A percentile compares a stretch with the other conserved stretches of the same genome.
Evolutionary conservation across 2,888 invertebrate genomes (phyloP).

Genomic region (Macroteleia sp.): DNA sequence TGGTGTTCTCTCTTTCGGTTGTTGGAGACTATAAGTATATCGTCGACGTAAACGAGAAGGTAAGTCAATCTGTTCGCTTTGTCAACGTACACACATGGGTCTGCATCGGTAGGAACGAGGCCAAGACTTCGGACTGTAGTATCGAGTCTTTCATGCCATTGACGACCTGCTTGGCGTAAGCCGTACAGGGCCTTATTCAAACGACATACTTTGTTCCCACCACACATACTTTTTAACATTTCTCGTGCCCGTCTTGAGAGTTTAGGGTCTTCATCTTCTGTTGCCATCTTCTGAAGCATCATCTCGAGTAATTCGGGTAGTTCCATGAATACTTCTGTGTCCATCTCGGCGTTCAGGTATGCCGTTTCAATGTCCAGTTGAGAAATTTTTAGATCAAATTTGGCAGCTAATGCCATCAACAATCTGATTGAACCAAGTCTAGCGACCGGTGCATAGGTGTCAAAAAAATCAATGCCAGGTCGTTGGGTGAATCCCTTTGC

Average conservation of each 20-base stretch:
- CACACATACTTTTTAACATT: not conserved
- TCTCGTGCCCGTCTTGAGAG: not conserved
- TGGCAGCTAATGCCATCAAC: not conserved
- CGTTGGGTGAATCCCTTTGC: conserved; percentile 62
- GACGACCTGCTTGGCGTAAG: not conserved
- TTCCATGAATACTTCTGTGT: not conserved
- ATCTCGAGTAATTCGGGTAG: not conserved
- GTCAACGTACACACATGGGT: not conserved
- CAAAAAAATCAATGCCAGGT: conserved; percentile 8
- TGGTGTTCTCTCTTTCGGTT: not conserved
- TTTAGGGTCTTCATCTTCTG: not conserved
- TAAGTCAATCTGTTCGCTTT: not conserved
- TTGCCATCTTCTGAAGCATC: not conserved
- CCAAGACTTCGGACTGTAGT: not conserved
- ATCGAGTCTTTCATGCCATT: not conserved
- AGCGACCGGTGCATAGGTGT: conserved; percentile 1
- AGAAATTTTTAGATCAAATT: not conserved
- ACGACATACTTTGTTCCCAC: not conserved
- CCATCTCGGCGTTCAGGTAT: not conserved
- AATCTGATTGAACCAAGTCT: not conserved
- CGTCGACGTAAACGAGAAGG: not conserved
- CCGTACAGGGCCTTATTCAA: not conserved
- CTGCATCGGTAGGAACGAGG: not conserved
- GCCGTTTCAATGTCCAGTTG: not conserved
- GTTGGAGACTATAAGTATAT: conserved; percentile 10